Percentiles rank a stretch among this genome's conserved stretches.
These are phyloP conservation scores for Mesitornis unicolor DNA, from an alignment of 2,113 vertebrate species.

Conservation along the genomic window DNA sequence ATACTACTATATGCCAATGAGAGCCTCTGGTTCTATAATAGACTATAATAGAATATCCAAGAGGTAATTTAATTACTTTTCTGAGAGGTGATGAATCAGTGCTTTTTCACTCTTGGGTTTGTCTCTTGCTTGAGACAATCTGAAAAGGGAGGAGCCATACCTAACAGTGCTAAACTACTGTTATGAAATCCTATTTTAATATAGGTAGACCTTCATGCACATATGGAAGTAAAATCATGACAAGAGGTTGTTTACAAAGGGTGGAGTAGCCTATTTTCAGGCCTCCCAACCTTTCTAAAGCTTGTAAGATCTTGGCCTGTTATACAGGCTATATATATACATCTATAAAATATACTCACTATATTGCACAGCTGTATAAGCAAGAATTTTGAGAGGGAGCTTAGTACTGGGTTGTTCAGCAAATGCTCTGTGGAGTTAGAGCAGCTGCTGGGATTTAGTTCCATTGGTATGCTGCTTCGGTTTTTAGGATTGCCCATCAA, in stretches of 20 bases:
- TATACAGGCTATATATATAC: neutral
- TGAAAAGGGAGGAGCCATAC: neutral
- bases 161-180: neutral
- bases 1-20: neutral
- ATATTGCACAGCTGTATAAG: constrained; percentile 47
- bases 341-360: neutral
- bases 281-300: neutral
- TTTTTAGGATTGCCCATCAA: constrained; percentile 19
- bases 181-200: neutral
- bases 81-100: neutral
- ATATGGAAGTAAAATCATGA: constrained; percentile 8
- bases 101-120: neutral
- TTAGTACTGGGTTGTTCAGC: constrained; percentile 14
- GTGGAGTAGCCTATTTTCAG: constrained; percentile 17
- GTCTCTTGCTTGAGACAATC: neutral
- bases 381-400: constrained; percentile 32
- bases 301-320: neutral
- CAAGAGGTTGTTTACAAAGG: constrained; percentile 22
- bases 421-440: constrained; percentile 8
- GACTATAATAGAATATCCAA: neutral
- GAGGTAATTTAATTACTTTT: neutral
- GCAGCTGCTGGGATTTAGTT: constrained; percentile 67
- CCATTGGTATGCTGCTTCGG: neutral
- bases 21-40: neutral
- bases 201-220: neutral